Percentiles rank a stretch among this genome's conserved stretches.
These are phyloP conservation scores for Monoplex corrugatus DNA, from an alignment of 2,888 invertebrate species.

Conservation along the genomic window DNA sequence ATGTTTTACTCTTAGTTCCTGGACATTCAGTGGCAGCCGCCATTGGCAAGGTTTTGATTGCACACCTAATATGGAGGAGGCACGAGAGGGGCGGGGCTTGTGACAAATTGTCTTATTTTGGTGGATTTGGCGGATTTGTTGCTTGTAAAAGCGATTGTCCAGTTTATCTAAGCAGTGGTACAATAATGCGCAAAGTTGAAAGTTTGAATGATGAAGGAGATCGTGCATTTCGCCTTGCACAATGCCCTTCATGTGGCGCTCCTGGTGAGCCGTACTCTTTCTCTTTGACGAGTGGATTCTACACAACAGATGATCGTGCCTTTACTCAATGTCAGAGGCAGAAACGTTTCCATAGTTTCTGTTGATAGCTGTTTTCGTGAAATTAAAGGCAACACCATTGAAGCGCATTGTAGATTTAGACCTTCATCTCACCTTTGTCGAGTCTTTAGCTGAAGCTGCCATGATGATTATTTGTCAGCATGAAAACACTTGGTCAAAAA, in stretches of 20 bases:
- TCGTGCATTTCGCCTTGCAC: neutral
- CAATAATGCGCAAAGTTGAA: neutral
- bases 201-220: neutral
- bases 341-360: too few species aligned
- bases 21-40: slow-evolving; percentile 64
- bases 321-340: too few species aligned
- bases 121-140: slow-evolving; percentile 13
- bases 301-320: too few species aligned
- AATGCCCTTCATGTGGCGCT: neutral
- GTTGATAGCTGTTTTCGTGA: too few species aligned
- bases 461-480: too few species aligned
- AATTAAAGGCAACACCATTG: too few species aligned
- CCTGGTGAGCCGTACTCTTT: neutral
- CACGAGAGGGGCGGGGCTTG: slow-evolving; percentile 62
- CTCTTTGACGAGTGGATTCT: too few species aligned
- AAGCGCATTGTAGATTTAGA: too few species aligned
- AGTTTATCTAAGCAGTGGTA: neutral
- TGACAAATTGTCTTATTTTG: slow-evolving; percentile 40
- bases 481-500: too few species aligned
- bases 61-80: slow-evolving; percentile 69
- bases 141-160: slow-evolving; percentile 6
- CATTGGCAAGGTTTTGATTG: slow-evolving; percentile 65
- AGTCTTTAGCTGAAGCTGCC: too few species aligned
- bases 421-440: too few species aligned
- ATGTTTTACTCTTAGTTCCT: slow-evolving; percentile 40